Evolutionary conservation across 1,140 invertebrate species (phyloP), one percentile per base, ranked within the genome.

Genomic region (Cotesia typhae): DNA sequence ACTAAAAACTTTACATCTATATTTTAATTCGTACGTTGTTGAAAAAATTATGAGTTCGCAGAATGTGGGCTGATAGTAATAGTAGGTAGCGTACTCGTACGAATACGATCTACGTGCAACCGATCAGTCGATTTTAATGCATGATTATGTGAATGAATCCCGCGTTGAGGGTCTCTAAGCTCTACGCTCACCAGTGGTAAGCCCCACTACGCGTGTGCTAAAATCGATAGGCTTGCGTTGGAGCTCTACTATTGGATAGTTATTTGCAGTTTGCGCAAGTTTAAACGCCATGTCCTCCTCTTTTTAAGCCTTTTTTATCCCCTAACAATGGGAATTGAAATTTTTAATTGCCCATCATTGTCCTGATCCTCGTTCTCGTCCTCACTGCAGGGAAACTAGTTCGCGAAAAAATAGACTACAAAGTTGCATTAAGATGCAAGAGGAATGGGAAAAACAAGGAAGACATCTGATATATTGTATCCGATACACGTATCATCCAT

Each of bases 201-300:
- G 12, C 68, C 74, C 79, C 80, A 80, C 81, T 81, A 77, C 81
- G 72, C 76, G 52, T 14, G 69, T 69, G 77, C 75, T 71, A 77
- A 70, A 81, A 83, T 83, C 82, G 79, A 83, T 83, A 78, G 74
- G 80, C 76, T 84, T 79, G 82, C 81, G 83, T 84, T 81, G 80
- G 75, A 77, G 76, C 76, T 67, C 73, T 75, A 78, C 78, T 28
- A 0, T 28, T 28, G 28, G 28, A 28, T 28, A 28, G 79, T 83
- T 84, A 82, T 81, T 80, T 84, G 82, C 80, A 79, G 77, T 74
- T 74, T 78, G 76, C 81, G 80, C 81, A 80, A 81, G 78, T 79
- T 79, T 77, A 77, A 80, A 77, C 80, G 81, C 78, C 82, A 78
- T 74, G 75, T 72, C 76, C 67, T 67, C 61, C 51, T 5, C 41